A percentile compares a stretch with the other conserved stretches of the same genome.
Evolutionary conservation across 2,888 invertebrate species (phyloP).

Genomic region (Strigamia transsilvanica): DNA sequence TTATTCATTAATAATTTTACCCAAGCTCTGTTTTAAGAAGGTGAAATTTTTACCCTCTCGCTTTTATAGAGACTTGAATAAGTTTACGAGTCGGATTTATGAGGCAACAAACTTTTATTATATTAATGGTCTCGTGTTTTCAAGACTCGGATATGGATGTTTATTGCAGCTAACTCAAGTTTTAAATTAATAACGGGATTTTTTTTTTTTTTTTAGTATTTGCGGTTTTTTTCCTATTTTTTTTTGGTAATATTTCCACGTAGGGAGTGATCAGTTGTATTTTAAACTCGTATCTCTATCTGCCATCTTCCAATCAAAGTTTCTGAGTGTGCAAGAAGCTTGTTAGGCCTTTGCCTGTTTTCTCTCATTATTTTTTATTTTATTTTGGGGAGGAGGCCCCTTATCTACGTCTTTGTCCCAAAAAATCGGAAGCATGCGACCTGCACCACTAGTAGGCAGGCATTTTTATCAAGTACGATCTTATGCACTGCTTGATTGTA

Average conservation of each 20-base stretch:
- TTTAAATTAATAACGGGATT: constrained; percentile 16
- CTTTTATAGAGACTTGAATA: constrained; percentile 21
- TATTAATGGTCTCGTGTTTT: background rate
- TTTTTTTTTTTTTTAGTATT: background rate
- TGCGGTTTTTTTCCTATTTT: background rate
- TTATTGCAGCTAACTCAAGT: background rate
- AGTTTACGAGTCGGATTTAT: constrained; percentile 40
- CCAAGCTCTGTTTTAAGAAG: background rate
- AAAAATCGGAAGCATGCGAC: background rate
- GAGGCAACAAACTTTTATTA: constrained; percentile 32
- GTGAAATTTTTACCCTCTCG: constrained; percentile 20
- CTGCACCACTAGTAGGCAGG: constrained; percentile 8
- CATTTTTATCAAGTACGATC: constrained; percentile 40
- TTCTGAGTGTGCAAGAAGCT: background rate
- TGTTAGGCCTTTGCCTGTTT: constrained; percentile 27
- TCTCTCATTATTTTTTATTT: constrained; percentile 39
- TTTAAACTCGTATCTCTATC: background rate
- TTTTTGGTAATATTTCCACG: background rate
- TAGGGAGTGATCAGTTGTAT: background rate
- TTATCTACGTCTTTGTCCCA: constrained; percentile 10
- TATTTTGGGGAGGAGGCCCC: constrained; percentile 11
- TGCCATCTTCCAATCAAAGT: constrained; percentile 17
- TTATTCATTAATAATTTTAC: constrained; percentile 42
- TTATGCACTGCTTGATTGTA: constrained; percentile 46
- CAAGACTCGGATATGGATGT: constrained; percentile 1